phyloP scores from a whole-genome alignment of 2,888 invertebrate species.

The Tetropium fuscum region DNA sequence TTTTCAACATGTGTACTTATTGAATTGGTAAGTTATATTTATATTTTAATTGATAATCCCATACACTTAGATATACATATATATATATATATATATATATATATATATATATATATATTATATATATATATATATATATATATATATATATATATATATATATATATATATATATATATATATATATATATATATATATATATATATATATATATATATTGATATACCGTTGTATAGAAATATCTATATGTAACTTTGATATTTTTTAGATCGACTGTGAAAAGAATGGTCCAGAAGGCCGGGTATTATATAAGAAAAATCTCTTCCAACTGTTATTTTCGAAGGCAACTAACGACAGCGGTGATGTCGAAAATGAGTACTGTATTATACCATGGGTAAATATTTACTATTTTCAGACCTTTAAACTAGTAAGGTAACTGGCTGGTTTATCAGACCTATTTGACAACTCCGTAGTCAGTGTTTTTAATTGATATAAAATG shows the following conservation, averaged over 20 bases:
- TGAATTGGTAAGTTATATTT: constrained; percentile 69
- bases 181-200: too few species aligned
- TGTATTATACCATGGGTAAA: constrained; percentile 51
- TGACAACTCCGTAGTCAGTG: too few species aligned
- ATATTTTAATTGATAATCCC: not conserved
- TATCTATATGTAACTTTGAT: constrained; percentile 29
- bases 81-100: too few species aligned
- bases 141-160: too few species aligned
- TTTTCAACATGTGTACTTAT: constrained; percentile 75
- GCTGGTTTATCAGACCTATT: too few species aligned
- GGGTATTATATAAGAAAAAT: not conserved
- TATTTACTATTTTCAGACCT: too few species aligned
- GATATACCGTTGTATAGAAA: not conserved
- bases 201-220: not conserved
- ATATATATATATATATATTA: too few species aligned
- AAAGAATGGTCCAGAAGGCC: constrained; percentile 24
- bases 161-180: too few species aligned
- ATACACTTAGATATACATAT: too few species aligned
- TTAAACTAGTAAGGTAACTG: too few species aligned
- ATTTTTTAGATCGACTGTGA: constrained; percentile 45
- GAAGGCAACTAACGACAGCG: not conserved
- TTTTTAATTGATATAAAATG: too few species aligned
- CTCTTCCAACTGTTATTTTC: constrained; percentile 9
- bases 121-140: too few species aligned
- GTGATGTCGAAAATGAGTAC: constrained; percentile 8